phyloP scores from a whole-genome alignment of 2,797 vertebrate species.

The Balearica regulorum region DNA sequence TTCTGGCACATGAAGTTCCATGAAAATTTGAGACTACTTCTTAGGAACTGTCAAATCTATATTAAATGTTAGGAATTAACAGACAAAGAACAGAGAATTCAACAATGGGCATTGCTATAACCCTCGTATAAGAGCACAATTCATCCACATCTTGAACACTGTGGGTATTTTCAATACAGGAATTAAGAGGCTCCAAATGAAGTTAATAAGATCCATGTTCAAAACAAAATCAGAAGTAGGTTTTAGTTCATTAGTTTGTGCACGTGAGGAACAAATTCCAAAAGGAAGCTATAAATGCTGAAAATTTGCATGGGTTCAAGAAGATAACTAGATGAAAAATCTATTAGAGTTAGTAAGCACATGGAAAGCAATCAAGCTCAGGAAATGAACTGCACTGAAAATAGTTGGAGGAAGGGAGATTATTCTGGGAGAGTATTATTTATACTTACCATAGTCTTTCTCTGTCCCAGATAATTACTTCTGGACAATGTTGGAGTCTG shows the following conservation, averaged over 20 bases:
- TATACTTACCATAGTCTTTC: background rate
- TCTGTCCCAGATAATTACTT: background rate
- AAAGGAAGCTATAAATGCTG: background rate
- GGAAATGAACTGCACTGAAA: background rate
- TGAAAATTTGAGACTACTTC: background rate
- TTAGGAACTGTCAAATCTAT: background rate
- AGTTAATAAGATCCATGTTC: background rate
- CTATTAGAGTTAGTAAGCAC: background rate
- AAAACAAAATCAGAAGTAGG: background rate
- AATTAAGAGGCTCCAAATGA: background rate
- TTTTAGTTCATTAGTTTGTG: background rate
- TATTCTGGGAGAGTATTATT: background rate
- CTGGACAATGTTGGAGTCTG: background rate
- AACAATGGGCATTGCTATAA: background rate
- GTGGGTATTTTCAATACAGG: background rate
- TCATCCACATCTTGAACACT: background rate
- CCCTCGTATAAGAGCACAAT: background rate
- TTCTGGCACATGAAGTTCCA: background rate
- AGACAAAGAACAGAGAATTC: background rate
- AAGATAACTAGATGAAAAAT: background rate
- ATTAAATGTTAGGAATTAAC: background rate
- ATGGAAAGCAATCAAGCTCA: background rate
- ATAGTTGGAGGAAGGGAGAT: background rate
- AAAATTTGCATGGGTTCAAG: background rate
- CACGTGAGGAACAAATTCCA: background rate